Conservation (phyloP, 2,888 invertebrate genomes). For the Pseudeuparius sepicola region DNA sequence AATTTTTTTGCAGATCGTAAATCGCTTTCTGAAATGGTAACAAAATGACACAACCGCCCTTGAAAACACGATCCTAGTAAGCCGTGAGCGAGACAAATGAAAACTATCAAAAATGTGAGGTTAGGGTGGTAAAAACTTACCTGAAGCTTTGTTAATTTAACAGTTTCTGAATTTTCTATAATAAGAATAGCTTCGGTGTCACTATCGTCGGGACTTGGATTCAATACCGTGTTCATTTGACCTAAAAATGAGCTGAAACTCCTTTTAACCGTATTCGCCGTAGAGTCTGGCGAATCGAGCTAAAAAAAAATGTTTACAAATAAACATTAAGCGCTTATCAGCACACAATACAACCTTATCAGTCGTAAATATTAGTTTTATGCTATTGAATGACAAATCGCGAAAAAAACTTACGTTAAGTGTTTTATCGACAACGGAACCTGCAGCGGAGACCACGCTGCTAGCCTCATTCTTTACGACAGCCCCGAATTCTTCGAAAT, state of each 20-base stretch:
- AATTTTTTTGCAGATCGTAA: constrained; percentile 59
- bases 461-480: constrained; percentile 63
- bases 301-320: constrained; percentile 35
- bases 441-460: constrained; percentile 54
- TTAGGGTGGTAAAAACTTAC: too few relatives aligned
- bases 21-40: constrained; percentile 46
- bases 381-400: background rate
- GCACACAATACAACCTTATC: too few relatives aligned
- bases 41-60: too few relatives aligned
- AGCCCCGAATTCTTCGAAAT: constrained; percentile 62
- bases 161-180: constrained; percentile 54
- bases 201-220: constrained; percentile 57
- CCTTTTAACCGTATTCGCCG: constrained; percentile 61
- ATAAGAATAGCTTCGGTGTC: constrained; percentile 60
- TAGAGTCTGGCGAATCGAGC: constrained; percentile 62
- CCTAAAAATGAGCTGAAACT: constrained; percentile 56
- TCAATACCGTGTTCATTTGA: constrained; percentile 60
- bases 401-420: constrained; percentile 45
- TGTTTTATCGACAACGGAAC: constrained; percentile 57
- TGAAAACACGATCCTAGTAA: too few relatives aligned
- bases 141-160: constrained; percentile 51
- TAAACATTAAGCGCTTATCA: background rate
- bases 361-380: too few relatives aligned
- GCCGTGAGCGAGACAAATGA: too few relatives aligned
- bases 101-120: too few relatives aligned